Evolutionary conservation across 2,113 vertebrate species (phyloP).

Genomic region (Coreoperca whiteheadi): DNA sequence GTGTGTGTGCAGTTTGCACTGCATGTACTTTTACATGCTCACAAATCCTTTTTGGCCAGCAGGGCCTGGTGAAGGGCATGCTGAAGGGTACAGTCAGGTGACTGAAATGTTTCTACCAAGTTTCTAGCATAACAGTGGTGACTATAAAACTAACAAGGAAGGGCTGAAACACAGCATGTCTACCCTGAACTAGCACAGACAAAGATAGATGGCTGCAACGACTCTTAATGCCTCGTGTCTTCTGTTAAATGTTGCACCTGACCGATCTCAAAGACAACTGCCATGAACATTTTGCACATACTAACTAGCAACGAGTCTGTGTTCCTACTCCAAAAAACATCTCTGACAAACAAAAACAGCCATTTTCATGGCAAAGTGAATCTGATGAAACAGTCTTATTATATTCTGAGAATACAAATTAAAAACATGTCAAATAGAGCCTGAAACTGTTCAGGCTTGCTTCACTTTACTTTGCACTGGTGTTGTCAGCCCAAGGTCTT

Average conservation of each 20-base stretch:
- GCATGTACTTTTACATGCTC: slow-evolving; percentile 41
- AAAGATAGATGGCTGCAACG: slow-evolving; percentile 1
- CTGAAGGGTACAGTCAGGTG: slow-evolving; percentile 10
- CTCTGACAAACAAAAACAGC: background rate
- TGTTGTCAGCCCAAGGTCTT: background rate
- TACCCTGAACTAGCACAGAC: background rate
- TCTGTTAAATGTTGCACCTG: background rate
- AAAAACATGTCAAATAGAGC: background rate
- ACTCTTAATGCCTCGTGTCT: background rate
- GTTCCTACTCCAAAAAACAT: background rate
- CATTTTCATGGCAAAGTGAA: background rate
- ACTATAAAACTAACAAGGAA: slow-evolving; percentile 16
- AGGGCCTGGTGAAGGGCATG: slow-evolving; percentile 12
- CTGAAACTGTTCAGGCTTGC: background rate
- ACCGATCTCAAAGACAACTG: background rate
- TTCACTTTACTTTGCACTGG: background rate
- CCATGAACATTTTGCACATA: background rate
- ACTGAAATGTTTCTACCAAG: slow-evolving; percentile 3
- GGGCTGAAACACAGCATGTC: background rate
- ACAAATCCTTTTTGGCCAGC: slow-evolving; percentile 13
- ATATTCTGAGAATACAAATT: background rate
- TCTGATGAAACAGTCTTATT: background rate
- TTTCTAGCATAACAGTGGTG: background rate
- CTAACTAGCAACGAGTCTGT: background rate
- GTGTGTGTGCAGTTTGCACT: slow-evolving; percentile 33